Evolutionary conservation across 2,888 invertebrate genomes (phyloP).

Genomic region (Agonopterix heracliana): DNA sequence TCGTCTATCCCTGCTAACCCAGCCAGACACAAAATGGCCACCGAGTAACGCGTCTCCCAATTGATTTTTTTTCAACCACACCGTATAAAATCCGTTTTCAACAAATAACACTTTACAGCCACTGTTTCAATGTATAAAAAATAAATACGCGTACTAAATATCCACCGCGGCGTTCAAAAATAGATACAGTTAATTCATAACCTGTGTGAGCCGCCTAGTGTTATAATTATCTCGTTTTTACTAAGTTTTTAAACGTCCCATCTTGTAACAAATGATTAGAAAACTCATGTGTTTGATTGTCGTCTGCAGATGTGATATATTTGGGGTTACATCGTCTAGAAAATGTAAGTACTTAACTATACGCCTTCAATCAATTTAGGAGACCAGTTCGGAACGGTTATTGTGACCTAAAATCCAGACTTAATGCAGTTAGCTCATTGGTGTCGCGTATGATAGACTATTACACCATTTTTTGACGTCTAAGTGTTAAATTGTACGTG

Average conservation of each 20-base stretch:
- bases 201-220: conserved; percentile 4
- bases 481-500: background rate
- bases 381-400: conserved; percentile 30
- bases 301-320: conserved; percentile 2
- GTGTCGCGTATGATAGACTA: background rate
- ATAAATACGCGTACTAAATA: conserved; percentile 6
- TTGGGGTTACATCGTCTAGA: background rate
- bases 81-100: background rate
- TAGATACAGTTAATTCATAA: conserved; percentile 2
- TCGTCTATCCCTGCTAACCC: conserved; percentile 34
- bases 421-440: conserved; percentile 50
- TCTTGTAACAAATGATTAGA: conserved; percentile 5
- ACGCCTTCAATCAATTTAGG: conserved; percentile 23
- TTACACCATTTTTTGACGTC: background rate
- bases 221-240: conserved; percentile 6
- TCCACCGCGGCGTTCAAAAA: background rate
- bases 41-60: conserved; percentile 46
- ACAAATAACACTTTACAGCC: background rate
- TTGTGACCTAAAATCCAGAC: conserved; percentile 54
- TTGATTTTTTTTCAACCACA: conserved; percentile 62
- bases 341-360: conserved; percentile 21
- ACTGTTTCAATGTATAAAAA: background rate
- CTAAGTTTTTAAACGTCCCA: background rate
- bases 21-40: conserved; percentile 62
- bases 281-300: conserved; percentile 4